phyloP scores from a whole-genome alignment of 2,888 invertebrate species.

The Volucella inanis region DNA sequence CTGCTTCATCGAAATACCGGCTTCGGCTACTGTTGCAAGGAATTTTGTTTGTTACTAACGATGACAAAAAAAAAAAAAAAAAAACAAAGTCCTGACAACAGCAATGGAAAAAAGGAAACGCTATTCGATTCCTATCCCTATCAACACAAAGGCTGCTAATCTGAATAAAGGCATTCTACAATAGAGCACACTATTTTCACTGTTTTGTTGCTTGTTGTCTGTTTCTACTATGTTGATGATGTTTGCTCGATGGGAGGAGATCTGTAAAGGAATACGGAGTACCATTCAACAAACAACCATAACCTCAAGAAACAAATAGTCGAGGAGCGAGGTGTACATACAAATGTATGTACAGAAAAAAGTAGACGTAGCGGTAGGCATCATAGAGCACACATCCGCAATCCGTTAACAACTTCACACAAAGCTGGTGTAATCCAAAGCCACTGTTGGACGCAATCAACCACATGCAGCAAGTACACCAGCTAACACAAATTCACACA shows the following conservation, averaged over 20 bases:
- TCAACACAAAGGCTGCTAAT: slow-evolving; percentile 61
- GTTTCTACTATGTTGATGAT: slow-evolving; percentile 54
- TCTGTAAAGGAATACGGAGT: slow-evolving; percentile 64
- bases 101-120: neutral
- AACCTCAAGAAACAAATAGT: slow-evolving; percentile 57
- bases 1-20: slow-evolving; percentile 56
- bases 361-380: slow-evolving; percentile 18
- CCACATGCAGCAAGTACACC: slow-evolving; percentile 50
- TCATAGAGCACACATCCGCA: slow-evolving; percentile 58
- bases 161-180: slow-evolving; percentile 60
- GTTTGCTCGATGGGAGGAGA: slow-evolving; percentile 53
- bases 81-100: neutral
- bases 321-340: too few species aligned
- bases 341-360: neutral
- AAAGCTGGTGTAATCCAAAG: slow-evolving; percentile 73
- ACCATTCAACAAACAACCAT: slow-evolving; percentile 61
- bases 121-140: slow-evolving; percentile 3
- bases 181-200: slow-evolving; percentile 24
- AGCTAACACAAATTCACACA: neutral
- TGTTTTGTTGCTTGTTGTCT: slow-evolving; percentile 2
- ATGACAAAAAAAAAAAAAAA: slow-evolving; percentile 3
- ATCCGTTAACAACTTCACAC: slow-evolving; percentile 74
- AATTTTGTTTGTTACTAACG: slow-evolving; percentile 58
- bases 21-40: slow-evolving; percentile 61
- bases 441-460: slow-evolving; percentile 71